These are phyloP conservation scores for Sarcophaga caerulescens DNA, from an alignment of 2,888 invertebrate genomes.

Conservation along the genomic window DNA sequence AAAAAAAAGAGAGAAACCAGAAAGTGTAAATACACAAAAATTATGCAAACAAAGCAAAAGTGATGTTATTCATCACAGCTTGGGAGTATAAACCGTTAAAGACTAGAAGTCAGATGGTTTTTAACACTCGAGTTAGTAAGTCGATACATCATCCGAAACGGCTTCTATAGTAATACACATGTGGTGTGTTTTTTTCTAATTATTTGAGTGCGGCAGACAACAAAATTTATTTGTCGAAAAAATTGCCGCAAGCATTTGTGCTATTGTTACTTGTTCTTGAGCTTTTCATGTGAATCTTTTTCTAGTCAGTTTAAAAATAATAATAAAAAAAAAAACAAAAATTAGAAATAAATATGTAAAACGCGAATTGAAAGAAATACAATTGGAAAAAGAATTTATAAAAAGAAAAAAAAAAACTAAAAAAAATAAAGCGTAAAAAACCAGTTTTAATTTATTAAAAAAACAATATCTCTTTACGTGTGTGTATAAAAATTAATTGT, in stretches of 20 bases:
- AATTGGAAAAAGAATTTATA: not conserved
- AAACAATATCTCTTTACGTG: constrained; percentile 29
- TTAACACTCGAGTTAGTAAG: constrained; percentile 49
- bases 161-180: not conserved
- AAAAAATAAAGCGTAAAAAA: not conserved
- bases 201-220: not conserved
- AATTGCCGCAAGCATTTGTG: not conserved
- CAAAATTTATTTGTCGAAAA: not conserved
- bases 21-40: not conserved
- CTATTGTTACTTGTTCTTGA: not conserved
- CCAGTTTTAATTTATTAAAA: not conserved
- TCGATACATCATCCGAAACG: not conserved
- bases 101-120: constrained; percentile 50
- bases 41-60: constrained; percentile 3
- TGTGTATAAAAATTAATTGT: not conserved
- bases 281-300: not conserved
- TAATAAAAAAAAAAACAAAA: not conserved
- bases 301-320: not conserved
- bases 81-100: constrained; percentile 48
- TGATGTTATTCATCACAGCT: constrained; percentile 49
- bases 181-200: not conserved
- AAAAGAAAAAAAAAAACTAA: not conserved
- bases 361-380: no score
- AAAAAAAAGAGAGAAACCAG: not conserved
- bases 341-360: not conserved